Percentiles rank a stretch among this genome's conserved stretches.
Conservation (phyloP, 2,113 vertebrate species). For the Psophia crepitans region DNA sequence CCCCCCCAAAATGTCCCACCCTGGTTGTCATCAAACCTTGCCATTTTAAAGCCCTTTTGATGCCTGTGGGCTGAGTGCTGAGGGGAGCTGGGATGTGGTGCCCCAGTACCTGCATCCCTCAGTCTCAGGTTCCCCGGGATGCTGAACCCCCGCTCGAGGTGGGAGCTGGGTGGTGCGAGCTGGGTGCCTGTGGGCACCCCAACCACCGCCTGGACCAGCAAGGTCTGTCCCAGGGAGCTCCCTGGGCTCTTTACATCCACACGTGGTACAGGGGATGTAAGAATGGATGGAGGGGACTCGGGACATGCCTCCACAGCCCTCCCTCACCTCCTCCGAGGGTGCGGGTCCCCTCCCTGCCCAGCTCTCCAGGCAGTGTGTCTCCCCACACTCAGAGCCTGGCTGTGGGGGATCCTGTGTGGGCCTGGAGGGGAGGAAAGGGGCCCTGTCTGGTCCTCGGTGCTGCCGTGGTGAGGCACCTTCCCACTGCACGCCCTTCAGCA, state of each 20-base stretch:
- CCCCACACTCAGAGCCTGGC: neutral
- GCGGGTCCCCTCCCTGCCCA: neutral
- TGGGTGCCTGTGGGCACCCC: fast-evolving
- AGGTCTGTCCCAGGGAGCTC: neutral
- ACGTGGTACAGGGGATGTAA: fast-evolving
- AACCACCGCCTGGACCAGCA: fast-evolving
- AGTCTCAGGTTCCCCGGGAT: fast-evolving
- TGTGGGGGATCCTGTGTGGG: neutral
- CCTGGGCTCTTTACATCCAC: neutral
- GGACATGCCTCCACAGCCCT: fast-evolving
- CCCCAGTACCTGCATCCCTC: fast-evolving
- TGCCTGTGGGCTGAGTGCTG: neutral
- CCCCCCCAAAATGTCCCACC: fast-evolving
- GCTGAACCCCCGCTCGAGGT: neutral
- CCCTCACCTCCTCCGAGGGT: neutral
- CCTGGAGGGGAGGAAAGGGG: neutral
- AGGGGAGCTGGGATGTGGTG: neutral
- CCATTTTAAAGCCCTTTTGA: fast-evolving
- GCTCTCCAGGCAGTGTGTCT: neutral
- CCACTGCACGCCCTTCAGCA: neutral
- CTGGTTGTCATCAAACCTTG: fast-evolving
- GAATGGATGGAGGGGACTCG: neutral
- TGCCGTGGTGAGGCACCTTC: too few species aligned
- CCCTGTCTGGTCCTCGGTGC: neutral
- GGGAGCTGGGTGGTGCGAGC: neutral